phyloP scores from a whole-genome alignment of 2,888 invertebrate species.

The Lasioglossum figueresi region DNA sequence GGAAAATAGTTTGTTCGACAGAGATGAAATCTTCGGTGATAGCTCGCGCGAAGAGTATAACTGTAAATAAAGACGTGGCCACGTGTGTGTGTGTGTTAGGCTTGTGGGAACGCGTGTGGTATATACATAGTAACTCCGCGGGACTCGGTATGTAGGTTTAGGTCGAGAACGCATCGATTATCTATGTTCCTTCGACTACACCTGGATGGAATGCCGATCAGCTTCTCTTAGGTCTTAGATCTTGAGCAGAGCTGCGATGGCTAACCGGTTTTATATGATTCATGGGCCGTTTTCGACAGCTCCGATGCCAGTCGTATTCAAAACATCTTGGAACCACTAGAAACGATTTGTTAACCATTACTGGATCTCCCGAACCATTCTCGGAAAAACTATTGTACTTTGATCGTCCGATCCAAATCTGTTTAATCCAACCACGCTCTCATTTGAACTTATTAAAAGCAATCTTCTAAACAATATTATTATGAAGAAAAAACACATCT shows the following conservation, averaged over 20 bases:
- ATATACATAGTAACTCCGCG: conserved; percentile 37
- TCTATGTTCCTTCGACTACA: conserved; percentile 43
- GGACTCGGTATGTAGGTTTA: conserved; percentile 70
- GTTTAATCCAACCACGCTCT: too few species aligned
- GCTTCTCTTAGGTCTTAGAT: conserved; percentile 3
- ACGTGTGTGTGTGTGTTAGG: conserved; percentile 33
- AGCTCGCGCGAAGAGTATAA: conserved; percentile 61
- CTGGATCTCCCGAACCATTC: neutral
- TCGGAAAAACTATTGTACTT: neutral
- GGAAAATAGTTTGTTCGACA: conserved; percentile 24
- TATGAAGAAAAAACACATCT: too few species aligned
- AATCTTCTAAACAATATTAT: too few species aligned
- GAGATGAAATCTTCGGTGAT: conserved; percentile 42
- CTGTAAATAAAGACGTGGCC: conserved; percentile 69
- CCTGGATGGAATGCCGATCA: conserved; percentile 42
- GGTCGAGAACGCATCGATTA: conserved; percentile 73
- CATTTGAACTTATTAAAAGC: too few species aligned
- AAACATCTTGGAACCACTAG: neutral
- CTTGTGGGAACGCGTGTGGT: conserved; percentile 61
- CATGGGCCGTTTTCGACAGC: neutral
- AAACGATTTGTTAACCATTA: neutral
- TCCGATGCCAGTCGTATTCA: neutral
- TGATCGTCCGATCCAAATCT: neutral
- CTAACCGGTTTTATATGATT: neutral
- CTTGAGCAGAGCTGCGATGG: neutral